A percentile compares a stretch with the other conserved stretches of the same genome.
Evolutionary conservation across 1,140 invertebrate genomes (phyloP).

Genomic region (Apis cerana): DNA sequence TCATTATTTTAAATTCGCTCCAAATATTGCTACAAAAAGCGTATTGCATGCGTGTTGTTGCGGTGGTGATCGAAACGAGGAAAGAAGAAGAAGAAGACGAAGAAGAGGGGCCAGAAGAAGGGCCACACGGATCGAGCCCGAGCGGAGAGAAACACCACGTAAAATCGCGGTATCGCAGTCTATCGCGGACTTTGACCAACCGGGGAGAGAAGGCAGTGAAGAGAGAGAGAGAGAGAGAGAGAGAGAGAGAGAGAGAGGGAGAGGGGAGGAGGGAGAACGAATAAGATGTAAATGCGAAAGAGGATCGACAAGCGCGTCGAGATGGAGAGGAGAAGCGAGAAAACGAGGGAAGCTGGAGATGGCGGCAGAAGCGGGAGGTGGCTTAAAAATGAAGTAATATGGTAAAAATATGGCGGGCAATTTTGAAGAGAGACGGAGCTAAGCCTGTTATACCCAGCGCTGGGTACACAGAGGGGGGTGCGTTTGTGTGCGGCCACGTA

Average conservation of each 20-base stretch:
- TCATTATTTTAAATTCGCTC: slow-evolving; percentile 76
- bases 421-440: slow-evolving; percentile 64
- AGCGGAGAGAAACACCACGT: no score
- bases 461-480: slow-evolving; percentile 3
- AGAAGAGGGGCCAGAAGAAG: neutral
- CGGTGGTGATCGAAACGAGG: slow-evolving; percentile 53
- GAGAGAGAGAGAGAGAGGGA: no score
- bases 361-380: slow-evolving; percentile 51
- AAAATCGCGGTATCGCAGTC: no score
- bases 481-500: slow-evolving; percentile 39
- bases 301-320: slow-evolving; percentile 22
- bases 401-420: slow-evolving; percentile 70
- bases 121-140: neutral
- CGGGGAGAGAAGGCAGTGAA: no score
- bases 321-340: slow-evolving; percentile 4
- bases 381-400: slow-evolving; percentile 72
- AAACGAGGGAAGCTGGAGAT: neutral
- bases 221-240: no score
- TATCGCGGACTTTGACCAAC: no score
- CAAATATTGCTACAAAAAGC: slow-evolving; percentile 75
- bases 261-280: neutral
- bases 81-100: neutral
- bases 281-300: slow-evolving; percentile 1
- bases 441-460: slow-evolving; percentile 45
- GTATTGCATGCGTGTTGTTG: slow-evolving; percentile 67